Evolutionary conservation across 2,113 vertebrate genomes (phyloP).

Genomic region (Podarcis cretensis): DNA sequence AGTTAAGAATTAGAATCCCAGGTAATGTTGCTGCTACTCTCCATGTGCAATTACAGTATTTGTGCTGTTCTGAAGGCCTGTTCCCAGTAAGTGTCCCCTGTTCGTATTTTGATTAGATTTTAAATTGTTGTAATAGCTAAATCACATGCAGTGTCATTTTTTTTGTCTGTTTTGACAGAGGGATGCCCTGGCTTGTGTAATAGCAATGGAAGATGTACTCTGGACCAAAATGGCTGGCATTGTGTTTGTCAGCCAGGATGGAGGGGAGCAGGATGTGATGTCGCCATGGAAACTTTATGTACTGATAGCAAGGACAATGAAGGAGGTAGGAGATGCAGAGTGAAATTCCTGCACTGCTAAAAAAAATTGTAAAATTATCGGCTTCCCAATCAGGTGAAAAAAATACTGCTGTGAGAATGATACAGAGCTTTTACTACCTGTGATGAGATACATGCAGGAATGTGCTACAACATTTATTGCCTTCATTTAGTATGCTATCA

Average conservation of each 20-base stretch:
- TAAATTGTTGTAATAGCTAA: slow-evolving; percentile 49
- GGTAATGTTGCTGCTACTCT: slow-evolving; percentile 79
- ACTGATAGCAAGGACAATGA: slow-evolving; percentile 98
- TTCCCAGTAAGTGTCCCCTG: slow-evolving; percentile 84
- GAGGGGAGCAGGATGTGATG: slow-evolving; percentile 95
- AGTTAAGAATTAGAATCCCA: slow-evolving; percentile 74
- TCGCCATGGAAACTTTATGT: slow-evolving; percentile 97
- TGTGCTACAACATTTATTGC: neutral
- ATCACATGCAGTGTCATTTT: slow-evolving; percentile 60
- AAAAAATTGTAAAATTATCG: neutral
- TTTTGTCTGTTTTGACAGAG: slow-evolving; percentile 84
- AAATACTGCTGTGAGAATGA: slow-evolving; percentile 34
- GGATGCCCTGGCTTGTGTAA: slow-evolving; percentile 98
- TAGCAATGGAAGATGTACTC: slow-evolving; percentile 94
- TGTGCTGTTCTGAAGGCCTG: slow-evolving; percentile 91
- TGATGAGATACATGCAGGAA: neutral
- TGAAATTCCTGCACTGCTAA: slow-evolving; percentile 9
- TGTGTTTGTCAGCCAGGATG: slow-evolving; percentile 98
- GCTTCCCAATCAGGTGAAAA: slow-evolving; percentile 34
- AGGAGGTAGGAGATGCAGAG: slow-evolving; percentile 84
- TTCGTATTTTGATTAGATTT: slow-evolving; percentile 66
- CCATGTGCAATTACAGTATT: slow-evolving; percentile 97
- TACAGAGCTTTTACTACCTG: neutral
- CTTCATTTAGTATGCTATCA: neutral
- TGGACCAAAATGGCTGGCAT: slow-evolving; percentile 98